Evolutionary conservation across 2,797 vertebrate genomes (phyloP).

Genomic region (Gymnothorax reevesii): DNA sequence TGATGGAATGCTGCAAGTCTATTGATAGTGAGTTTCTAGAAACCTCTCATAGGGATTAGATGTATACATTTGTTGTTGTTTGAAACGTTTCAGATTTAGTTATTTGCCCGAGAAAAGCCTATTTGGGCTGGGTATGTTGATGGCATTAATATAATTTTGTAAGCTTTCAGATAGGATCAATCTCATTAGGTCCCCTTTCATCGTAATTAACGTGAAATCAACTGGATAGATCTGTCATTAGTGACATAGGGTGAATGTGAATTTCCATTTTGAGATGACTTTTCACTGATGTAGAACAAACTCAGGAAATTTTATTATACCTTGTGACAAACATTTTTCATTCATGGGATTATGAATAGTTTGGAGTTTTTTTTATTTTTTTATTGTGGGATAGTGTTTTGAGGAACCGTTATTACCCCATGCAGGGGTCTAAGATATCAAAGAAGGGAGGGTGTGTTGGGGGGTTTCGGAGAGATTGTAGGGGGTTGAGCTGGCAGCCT

Average conservation of each 20-base stretch:
- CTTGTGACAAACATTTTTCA: slow-evolving; percentile 63
- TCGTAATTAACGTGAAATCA: too few species aligned
- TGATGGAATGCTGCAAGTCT: neutral
- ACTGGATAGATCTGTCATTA: neutral
- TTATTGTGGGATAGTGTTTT: slow-evolving; percentile 46
- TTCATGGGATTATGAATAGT: slow-evolving; percentile 67
- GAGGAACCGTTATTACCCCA: slow-evolving; percentile 60
- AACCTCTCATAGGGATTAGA: neutral
- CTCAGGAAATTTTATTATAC: neutral
- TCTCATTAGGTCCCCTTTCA: slow-evolving; percentile 31
- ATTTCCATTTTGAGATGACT: neutral
- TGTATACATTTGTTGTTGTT: neutral
- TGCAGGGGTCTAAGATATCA: slow-evolving; percentile 78
- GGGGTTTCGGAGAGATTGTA: slow-evolving; percentile 42
- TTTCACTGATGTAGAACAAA: neutral
- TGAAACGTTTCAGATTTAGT: neutral
- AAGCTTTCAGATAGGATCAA: slow-evolving; percentile 40
- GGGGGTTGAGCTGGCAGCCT: slow-evolving; percentile 58
- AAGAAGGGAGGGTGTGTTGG: slow-evolving; percentile 66
- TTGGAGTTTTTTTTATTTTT: slow-evolving; percentile 23
- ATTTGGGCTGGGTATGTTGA: neutral
- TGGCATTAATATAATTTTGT: slow-evolving; percentile 47
- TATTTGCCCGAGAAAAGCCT: neutral
- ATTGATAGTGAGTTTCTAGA: neutral
- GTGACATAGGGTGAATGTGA: neutral